Conservation (phyloP, 2,113 vertebrate genomes). For the Oxygymnocypris stewartii region DNA sequence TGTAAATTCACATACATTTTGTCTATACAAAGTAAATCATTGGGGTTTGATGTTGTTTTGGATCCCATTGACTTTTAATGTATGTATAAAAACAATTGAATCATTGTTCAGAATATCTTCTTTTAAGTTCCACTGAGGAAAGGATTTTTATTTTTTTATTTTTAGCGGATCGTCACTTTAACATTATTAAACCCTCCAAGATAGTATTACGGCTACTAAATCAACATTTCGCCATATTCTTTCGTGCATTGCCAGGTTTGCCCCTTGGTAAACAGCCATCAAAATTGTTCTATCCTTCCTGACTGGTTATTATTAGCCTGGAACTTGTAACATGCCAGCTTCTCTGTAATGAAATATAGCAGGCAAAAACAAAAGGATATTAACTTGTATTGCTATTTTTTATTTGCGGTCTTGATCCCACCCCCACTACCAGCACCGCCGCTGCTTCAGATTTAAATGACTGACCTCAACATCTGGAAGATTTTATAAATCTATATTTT, state of each 20-base stretch:
- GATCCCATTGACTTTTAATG: background rate
- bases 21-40: background rate
- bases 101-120: background rate
- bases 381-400: slow-evolving; percentile 43
- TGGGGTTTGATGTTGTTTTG: background rate
- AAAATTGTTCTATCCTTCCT: background rate
- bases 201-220: slow-evolving; percentile 27
- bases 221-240: slow-evolving; percentile 22
- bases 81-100: background rate
- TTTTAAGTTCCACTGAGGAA: background rate
- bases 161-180: background rate
- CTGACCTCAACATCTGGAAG: slow-evolving; percentile 60
- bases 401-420: slow-evolving; percentile 42
- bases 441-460: slow-evolving; percentile 24
- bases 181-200: slow-evolving; percentile 12
- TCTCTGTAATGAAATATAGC: slow-evolving; percentile 37
- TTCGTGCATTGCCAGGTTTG: background rate
- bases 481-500: slow-evolving; percentile 34
- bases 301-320: slow-evolving; percentile 25
- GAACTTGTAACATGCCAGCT: slow-evolving; percentile 18
- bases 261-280: background rate
- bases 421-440: background rate
- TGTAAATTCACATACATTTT: too few species aligned
- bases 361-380: slow-evolving; percentile 43
- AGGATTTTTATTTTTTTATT: background rate